phyloP scores from a whole-genome alignment of 2,113 vertebrate species.

The Podocnemis expansa region DNA sequence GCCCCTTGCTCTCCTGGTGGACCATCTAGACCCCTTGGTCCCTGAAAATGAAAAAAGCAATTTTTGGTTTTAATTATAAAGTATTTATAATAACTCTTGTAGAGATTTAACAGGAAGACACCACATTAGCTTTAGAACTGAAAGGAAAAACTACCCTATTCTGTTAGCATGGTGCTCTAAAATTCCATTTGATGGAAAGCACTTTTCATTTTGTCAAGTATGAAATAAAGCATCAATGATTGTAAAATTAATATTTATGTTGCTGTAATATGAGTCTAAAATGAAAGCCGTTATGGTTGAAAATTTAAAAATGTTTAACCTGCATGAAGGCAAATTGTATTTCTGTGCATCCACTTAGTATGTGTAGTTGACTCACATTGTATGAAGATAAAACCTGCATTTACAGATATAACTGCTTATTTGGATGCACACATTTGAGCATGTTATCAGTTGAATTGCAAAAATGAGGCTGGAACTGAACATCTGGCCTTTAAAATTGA shows the following conservation, averaged over 20 bases:
- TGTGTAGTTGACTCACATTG: not conserved
- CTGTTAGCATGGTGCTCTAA: not conserved
- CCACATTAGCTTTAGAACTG: not conserved
- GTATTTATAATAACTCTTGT: not conserved
- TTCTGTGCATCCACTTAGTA: not conserved
- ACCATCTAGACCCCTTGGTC: constrained; percentile 90
- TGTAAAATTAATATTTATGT: not conserved
- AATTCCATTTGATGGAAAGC: not conserved
- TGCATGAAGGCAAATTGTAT: not conserved
- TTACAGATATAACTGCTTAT: not conserved
- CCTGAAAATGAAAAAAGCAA: constrained; percentile 76
- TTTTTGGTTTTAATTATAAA: constrained; percentile 31
- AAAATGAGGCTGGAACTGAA: not conserved
- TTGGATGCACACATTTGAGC: not conserved
- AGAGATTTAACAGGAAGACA: not conserved
- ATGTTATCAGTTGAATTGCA: not conserved
- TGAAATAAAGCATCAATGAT: not conserved
- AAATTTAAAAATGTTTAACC: not conserved
- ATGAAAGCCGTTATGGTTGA: not conserved
- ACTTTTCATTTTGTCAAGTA: not conserved
- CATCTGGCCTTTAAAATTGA: not conserved
- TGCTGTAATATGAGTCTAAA: not conserved
- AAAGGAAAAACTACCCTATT: not conserved
- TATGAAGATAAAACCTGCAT: not conserved
- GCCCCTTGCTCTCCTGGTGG: constrained; percentile 86